Evolutionary conservation across 2,888 invertebrate species (phyloP).

Genomic region (Pedicia rivosa): DNA sequence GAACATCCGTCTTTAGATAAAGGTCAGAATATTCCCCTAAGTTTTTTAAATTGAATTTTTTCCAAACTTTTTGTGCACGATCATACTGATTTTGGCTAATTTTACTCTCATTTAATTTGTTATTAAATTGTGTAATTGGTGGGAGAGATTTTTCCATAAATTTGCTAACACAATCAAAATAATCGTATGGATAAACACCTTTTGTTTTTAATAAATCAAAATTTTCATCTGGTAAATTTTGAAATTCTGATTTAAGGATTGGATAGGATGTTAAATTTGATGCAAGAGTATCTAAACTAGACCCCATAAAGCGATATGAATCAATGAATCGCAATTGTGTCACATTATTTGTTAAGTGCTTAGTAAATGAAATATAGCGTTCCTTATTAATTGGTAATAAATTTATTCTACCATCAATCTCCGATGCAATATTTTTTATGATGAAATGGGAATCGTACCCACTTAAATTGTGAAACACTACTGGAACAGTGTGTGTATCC

Average conservation of each 20-base stretch:
- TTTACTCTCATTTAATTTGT: background rate
- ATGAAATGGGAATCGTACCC: slow-evolving; percentile 10
- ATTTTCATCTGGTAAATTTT: background rate
- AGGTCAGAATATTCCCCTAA: slow-evolving; percentile 1
- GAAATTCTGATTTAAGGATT: background rate
- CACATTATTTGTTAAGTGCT: slow-evolving; percentile 5
- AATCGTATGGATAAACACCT: background rate
- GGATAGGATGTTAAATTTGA: background rate
- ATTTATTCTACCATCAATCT: background rate
- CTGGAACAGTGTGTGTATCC: background rate
- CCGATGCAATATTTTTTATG: background rate
- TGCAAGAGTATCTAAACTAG: slow-evolving; percentile 6
- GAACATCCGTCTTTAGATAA: too few species aligned
- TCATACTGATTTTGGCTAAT: background rate
- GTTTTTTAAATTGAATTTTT: background rate
- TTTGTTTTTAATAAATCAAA: slow-evolving; percentile 1
- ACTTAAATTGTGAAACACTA: background rate
- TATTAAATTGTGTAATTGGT: background rate
- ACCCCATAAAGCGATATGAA: slow-evolving; percentile 7
- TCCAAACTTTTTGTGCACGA: slow-evolving; percentile 1
- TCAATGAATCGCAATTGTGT: slow-evolving; percentile 8
- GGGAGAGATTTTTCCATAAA: background rate
- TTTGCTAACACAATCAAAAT: background rate
- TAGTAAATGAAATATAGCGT: slow-evolving; percentile 10
- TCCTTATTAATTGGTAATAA: slow-evolving; percentile 9